Percentiles rank a stretch among this genome's conserved stretches.
These are phyloP conservation scores for Andrena trimmerana DNA, from an alignment of 2,888 invertebrate genomes.

Conservation along the genomic window DNA sequence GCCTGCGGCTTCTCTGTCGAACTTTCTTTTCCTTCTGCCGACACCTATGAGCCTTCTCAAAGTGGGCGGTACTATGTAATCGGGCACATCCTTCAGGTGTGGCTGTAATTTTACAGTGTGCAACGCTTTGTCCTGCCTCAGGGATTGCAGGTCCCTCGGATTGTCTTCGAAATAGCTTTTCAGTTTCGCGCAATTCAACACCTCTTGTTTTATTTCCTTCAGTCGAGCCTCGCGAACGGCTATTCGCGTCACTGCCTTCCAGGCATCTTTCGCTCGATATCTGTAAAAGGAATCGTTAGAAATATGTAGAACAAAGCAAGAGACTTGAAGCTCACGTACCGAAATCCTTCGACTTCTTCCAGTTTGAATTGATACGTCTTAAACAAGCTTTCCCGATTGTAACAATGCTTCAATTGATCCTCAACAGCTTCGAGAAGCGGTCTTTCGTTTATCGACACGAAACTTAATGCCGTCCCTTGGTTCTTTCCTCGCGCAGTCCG, in stretches of 20 bases:
- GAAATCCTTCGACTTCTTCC: slow-evolving; percentile 98
- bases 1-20: slow-evolving; percentile 76
- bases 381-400: slow-evolving; percentile 87
- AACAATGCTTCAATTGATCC: slow-evolving; percentile 89
- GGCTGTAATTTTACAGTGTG: slow-evolving; percentile 94
- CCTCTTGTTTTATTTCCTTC: slow-evolving; percentile 97
- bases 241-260: slow-evolving; percentile 96
- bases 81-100: slow-evolving; percentile 96
- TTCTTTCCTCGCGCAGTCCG: slow-evolving; percentile 95
- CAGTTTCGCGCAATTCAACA: slow-evolving; percentile 95
- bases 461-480: slow-evolving; percentile 94
- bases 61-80: slow-evolving; percentile 94
- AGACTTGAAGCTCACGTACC: slow-evolving; percentile 80
- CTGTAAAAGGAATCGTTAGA: slow-evolving; percentile 61
- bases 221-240: slow-evolving; percentile 97
- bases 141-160: slow-evolving; percentile 93
- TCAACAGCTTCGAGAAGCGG: slow-evolving; percentile 91
- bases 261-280: slow-evolving; percentile 97
- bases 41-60: slow-evolving; percentile 89
- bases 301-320: neutral
- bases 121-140: slow-evolving; percentile 94
- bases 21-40: slow-evolving; percentile 80
- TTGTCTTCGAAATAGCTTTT: slow-evolving; percentile 98
- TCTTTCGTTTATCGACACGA: slow-evolving; percentile 93
- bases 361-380: slow-evolving; percentile 97